A percentile compares a stretch with the other conserved stretches of the same genome.
Evolutionary conservation across 2,888 invertebrate species (phyloP).

Genomic region (Cephalotes varians): DNA sequence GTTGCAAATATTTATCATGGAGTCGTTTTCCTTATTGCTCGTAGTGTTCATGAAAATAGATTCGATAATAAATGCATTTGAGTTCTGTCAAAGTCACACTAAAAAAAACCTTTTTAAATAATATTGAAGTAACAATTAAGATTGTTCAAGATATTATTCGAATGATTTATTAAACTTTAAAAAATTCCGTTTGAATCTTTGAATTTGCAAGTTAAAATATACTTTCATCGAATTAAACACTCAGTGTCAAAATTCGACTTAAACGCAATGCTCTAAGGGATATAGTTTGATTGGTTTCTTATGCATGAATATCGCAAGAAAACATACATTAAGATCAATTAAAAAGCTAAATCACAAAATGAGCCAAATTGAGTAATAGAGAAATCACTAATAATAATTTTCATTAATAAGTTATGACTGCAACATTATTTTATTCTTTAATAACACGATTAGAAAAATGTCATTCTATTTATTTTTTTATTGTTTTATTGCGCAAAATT

Average conservation of each 20-base stretch:
- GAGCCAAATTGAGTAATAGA: not conserved
- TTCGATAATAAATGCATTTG: not conserved
- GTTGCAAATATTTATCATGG: slow-evolving; percentile 8
- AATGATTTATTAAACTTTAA: not conserved
- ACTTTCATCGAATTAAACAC: slow-evolving; percentile 1
- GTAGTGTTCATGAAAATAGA: not conserved
- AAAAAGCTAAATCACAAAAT: not conserved
- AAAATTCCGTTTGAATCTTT: not conserved
- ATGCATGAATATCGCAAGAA: not conserved
- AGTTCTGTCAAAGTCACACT: not conserved
- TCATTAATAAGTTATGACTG: not conserved
- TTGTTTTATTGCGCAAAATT: not conserved
- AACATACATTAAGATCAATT: not conserved
- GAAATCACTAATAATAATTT: not conserved
- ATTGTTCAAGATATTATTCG: not conserved
- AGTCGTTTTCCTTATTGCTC: slow-evolving; percentile 24
- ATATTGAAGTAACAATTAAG: not conserved
- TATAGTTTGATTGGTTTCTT: not conserved
- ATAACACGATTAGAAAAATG: not conserved
- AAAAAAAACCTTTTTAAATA: not conserved
- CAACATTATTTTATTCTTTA: slow-evolving; percentile 2
- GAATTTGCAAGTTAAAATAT: not conserved
- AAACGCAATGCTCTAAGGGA: not conserved
- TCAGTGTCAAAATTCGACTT: not conserved
- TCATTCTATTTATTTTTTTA: not conserved